Conservation (phyloP, 2,888 invertebrate species). For the Drosophila antonietae region DNA sequence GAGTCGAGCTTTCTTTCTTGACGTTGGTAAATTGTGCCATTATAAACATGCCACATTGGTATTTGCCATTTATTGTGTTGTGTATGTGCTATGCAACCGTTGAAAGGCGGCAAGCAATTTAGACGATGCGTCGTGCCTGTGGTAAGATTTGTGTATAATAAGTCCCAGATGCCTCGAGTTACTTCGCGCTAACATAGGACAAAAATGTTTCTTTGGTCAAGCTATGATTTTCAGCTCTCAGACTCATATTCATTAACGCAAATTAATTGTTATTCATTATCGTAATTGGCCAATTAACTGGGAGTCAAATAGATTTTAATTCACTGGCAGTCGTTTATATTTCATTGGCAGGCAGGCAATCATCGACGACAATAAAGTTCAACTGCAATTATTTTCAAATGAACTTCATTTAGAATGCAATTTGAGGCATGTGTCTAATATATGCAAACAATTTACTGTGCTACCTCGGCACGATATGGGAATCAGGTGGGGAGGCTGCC, state of each 20-base stretch:
- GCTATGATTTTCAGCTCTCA: neutral
- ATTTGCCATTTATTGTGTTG: slow-evolving; percentile 9
- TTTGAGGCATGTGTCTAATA: slow-evolving; percentile 71
- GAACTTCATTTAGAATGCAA: slow-evolving; percentile 71
- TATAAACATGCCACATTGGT: slow-evolving; percentile 19
- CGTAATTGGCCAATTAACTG: slow-evolving; percentile 38
- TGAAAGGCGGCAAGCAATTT: neutral
- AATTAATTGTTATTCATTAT: slow-evolving; percentile 39
- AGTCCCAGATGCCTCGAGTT: neutral
- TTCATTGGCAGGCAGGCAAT: slow-evolving; percentile 19
- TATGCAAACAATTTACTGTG: slow-evolving; percentile 73
- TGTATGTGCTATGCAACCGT: neutral
- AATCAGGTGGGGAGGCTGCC: slow-evolving; percentile 1
- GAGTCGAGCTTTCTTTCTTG: too few relatives aligned
- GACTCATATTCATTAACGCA: neutral
- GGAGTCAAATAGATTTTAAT: slow-evolving; percentile 6
- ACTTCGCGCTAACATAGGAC: neutral
- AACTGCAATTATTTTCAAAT: slow-evolving; percentile 70
- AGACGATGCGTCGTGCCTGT: neutral
- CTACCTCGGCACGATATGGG: slow-evolving; percentile 27
- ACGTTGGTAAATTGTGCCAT: slow-evolving; percentile 10
- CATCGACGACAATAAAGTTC: slow-evolving; percentile 37
- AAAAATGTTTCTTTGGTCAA: neutral
- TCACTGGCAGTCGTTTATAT: neutral
- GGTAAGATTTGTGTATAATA: neutral